Evolutionary conservation across 2,888 invertebrate genomes (phyloP).

Genomic region (Cheiracanthium punctorium): DNA sequence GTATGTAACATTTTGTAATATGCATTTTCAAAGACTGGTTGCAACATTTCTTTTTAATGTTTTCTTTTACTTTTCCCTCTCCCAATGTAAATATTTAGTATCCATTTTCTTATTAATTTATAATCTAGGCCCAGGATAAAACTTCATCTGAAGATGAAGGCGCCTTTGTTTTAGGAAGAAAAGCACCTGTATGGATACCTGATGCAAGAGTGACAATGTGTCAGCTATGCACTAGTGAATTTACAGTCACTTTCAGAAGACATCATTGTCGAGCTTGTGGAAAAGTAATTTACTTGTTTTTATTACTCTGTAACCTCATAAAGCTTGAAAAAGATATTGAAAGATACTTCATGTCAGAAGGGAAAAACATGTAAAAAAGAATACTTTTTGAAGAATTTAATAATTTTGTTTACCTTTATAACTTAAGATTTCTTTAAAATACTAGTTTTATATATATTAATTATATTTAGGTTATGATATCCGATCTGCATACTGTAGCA

Average conservation of each 20-base stretch:
- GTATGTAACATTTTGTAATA: not conserved
- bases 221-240: slow-evolving; percentile 81
- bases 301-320: too few species aligned
- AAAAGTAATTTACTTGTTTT: slow-evolving; percentile 78
- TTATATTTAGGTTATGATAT: too few species aligned
- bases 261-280: slow-evolving; percentile 84
- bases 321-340: too few species aligned
- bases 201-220: slow-evolving; percentile 82
- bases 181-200: slow-evolving; percentile 80
- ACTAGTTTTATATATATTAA: too few species aligned
- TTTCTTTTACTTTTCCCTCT: too few species aligned
- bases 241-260: slow-evolving; percentile 81
- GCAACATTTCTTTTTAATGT: not conserved
- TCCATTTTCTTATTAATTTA: not conserved
- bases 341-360: too few species aligned
- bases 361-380: too few species aligned
- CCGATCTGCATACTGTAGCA: too few species aligned
- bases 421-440: too few species aligned
- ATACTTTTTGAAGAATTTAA: too few species aligned
- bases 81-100: too few species aligned
- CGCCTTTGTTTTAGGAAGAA: slow-evolving; percentile 64
- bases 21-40: not conserved
- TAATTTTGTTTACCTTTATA: too few species aligned
- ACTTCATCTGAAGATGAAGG: slow-evolving; percentile 50
- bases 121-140: slow-evolving; percentile 33